Evolutionary conservation across 2,113 vertebrate genomes (phyloP).

Genomic region (Psilopsiagon aurifrons): DNA sequence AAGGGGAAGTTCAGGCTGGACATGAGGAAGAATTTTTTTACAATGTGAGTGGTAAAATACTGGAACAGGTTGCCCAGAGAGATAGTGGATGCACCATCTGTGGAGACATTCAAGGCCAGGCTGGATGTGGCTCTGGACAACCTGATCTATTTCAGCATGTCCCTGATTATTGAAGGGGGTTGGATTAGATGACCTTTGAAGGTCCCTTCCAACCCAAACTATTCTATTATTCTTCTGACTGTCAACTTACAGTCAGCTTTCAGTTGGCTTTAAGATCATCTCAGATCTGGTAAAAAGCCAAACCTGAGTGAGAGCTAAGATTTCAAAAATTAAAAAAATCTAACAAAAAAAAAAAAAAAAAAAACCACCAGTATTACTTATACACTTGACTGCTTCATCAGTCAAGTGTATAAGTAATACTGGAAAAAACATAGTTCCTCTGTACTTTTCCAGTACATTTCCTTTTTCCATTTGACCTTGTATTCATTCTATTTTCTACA

Average conservation of each 20-base stretch:
- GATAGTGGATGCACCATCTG: no score
- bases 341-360: not conserved
- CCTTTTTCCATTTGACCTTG: not conserved
- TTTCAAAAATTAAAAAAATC: not conserved
- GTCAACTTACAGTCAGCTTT: not conserved
- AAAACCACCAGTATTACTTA: no score
- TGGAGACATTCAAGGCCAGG: no score
- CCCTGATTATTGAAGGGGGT: no score
- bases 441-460: not conserved
- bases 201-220: not conserved
- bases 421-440: not conserved
- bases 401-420: not conserved
- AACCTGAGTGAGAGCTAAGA: not conserved
- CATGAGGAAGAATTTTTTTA: no score
- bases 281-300: not conserved
- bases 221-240: not conserved
- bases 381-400: not conserved
- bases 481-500: not conserved
- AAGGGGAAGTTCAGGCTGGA: no score
- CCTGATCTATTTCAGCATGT: no score
- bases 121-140: no score
- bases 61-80: no score
- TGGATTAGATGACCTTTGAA: not conserved
- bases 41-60: no score
- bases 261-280: not conserved